phyloP scores from a whole-genome alignment of 1,140 invertebrate species.

The Drosophila truncata region DNA sequence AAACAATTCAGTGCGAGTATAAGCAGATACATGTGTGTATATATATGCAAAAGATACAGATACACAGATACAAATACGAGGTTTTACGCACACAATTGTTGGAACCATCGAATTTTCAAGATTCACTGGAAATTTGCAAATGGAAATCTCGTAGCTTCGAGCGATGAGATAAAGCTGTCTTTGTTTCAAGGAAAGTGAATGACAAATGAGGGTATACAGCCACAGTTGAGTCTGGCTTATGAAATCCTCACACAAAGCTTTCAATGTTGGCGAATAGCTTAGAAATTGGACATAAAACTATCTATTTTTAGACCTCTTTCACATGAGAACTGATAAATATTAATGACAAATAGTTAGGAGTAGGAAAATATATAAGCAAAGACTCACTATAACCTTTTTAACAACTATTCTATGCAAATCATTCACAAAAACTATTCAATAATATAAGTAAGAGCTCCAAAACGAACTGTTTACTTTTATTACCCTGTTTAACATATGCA shows the following conservation, averaged over 20 bases:
- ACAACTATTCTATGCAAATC: not conserved
- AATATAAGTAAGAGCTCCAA: not conserved
- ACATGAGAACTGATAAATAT: not conserved
- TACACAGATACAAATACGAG: slow-evolving; percentile 25
- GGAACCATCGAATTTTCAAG: slow-evolving; percentile 27
- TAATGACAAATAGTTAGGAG: not conserved
- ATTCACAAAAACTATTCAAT: not conserved
- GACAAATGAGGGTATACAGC: not conserved
- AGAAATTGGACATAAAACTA: not conserved
- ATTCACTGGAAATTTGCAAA: slow-evolving; percentile 27
- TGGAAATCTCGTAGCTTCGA: slow-evolving; percentile 22
- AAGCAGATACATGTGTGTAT: slow-evolving; percentile 42
- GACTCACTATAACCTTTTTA: not conserved
- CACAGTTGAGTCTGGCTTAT: slow-evolving; percentile 5
- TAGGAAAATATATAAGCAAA: not conserved
- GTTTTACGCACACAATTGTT: slow-evolving; percentile 24
- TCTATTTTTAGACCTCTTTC: not conserved
- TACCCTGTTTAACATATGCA: not conserved
- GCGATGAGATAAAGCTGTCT: slow-evolving; percentile 32
- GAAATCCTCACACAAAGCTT: not conserved
- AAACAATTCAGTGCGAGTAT: slow-evolving; percentile 34
- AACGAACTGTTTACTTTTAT: not conserved
- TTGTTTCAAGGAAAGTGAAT: slow-evolving; percentile 37
- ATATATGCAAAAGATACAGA: slow-evolving; percentile 9
- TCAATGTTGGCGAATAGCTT: not conserved